Evolutionary conservation across 2,888 invertebrate genomes (phyloP).

Genomic region (Meteorus cinctellus): DNA sequence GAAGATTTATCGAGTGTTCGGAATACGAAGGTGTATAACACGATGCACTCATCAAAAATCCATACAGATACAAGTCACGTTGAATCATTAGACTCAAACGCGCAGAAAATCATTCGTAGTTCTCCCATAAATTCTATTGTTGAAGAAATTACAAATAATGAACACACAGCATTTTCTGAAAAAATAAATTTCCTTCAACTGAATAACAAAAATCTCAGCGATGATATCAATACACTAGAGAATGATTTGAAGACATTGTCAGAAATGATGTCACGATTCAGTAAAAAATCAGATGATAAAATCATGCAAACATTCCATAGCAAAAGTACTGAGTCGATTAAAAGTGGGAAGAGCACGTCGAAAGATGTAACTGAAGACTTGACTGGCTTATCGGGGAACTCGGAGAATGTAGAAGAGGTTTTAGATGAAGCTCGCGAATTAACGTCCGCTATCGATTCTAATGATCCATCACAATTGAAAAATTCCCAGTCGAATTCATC

Average conservation of each 20-base stretch:
- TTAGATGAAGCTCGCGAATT: background rate
- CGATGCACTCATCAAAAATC: background rate
- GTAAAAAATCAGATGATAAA: constrained; percentile 64
- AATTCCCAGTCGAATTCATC: constrained; percentile 35
- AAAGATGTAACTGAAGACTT: constrained; percentile 64
- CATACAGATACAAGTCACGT: constrained; percentile 25
- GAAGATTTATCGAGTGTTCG: background rate
- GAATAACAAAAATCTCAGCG: constrained; percentile 66
- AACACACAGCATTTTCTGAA: constrained; percentile 53
- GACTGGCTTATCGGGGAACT: constrained; percentile 35
- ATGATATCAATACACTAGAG: constrained; percentile 68
- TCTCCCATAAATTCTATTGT: constrained; percentile 20
- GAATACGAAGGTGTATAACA: background rate
- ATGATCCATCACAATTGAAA: background rate
- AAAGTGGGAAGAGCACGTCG: constrained; percentile 55
- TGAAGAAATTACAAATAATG: constrained; percentile 36
- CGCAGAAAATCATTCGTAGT: constrained; percentile 31
- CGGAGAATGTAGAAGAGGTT: constrained; percentile 43
- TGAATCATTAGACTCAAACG: constrained; percentile 14
- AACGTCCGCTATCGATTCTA: background rate
- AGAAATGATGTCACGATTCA: constrained; percentile 68
- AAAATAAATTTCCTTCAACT: constrained; percentile 63
- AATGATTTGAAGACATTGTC: constrained; percentile 68
- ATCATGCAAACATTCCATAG: constrained; percentile 24
- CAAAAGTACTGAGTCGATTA: constrained; percentile 21